These are phyloP conservation scores for Nyctibius bracteatus DNA, from an alignment of 2,113 vertebrate genomes.

Conservation along the genomic window DNA sequence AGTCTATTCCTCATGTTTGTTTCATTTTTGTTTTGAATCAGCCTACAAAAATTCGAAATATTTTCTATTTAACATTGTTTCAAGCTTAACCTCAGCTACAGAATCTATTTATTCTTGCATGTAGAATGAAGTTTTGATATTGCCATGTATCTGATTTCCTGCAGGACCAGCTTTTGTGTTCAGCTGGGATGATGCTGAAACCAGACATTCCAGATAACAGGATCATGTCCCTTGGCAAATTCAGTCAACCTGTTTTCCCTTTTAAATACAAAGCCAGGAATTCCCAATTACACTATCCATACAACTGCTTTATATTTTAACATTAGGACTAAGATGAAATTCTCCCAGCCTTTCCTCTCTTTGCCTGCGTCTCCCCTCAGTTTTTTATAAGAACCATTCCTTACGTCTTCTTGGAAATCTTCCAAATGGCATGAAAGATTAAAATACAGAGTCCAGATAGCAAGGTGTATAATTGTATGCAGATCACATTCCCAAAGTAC, in stretches of 20 bases:
- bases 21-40: neutral
- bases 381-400: neutral
- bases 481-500: neutral
- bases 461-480: neutral
- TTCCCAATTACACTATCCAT: neutral
- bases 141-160: neutral
- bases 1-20: neutral
- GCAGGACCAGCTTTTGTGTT: neutral
- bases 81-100: neutral
- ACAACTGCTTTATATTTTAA: neutral
- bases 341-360: neutral
- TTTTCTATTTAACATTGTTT: neutral
- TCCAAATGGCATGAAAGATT: neutral
- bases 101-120: neutral
- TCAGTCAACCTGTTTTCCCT: neutral
- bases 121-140: neutral
- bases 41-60: neutral
- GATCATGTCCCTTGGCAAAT: neutral
- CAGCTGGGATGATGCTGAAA: neutral
- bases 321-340: neutral
- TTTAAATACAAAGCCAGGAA: neutral
- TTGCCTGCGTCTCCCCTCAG: neutral
- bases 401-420: neutral
- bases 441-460: neutral
- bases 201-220: neutral